Percentiles rank a stretch among this genome's conserved stretches.
phyloP scores from a whole-genome alignment of 1,140 invertebrate genomes.

The Temnothorax nylanderi region DNA sequence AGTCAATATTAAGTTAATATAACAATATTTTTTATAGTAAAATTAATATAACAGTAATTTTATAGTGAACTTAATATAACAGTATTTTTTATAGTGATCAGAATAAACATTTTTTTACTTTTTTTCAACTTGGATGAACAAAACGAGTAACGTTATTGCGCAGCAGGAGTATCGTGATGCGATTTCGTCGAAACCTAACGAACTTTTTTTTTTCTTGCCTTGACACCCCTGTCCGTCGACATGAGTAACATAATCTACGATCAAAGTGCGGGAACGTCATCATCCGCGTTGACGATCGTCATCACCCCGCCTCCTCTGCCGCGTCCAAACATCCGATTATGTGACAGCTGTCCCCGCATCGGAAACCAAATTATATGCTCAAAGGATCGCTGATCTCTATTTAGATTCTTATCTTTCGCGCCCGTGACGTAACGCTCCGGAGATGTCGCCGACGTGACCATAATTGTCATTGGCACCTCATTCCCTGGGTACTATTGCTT shows the following conservation, averaged over 20 bases:
- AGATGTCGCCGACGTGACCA: conserved; percentile 54
- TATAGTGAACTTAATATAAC: not conserved
- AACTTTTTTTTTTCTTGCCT: conserved; percentile 76
- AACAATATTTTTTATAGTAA: not conserved
- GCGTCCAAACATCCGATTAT: conserved; percentile 70
- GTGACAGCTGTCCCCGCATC: conserved; percentile 84
- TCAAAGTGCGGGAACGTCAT: conserved; percentile 78
- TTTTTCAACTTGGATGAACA: not conserved
- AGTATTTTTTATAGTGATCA: not conserved
- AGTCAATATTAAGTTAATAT: not conserved
- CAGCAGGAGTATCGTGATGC: conserved; percentile 52
- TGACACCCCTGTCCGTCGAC: conserved; percentile 72
- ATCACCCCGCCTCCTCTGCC: conserved; percentile 49
- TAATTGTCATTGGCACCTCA: conserved; percentile 54
- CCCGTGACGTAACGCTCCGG: conserved; percentile 63
- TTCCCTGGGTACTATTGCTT: not conserved
- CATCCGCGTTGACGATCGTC: conserved; percentile 71
- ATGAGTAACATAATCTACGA: conserved; percentile 81
- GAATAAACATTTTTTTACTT: not conserved
- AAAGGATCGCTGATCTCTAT: conserved; percentile 84
- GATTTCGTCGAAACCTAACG: conserved; percentile 68
- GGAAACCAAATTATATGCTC: conserved; percentile 85
- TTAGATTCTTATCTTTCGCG: conserved; percentile 82
- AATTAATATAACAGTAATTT: not conserved
- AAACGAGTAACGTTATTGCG: conserved; percentile 48